A percentile compares a stretch with the other conserved stretches of the same genome.
These are phyloP conservation scores for Myiotriccus ornatus DNA, from an alignment of 2,797 vertebrate species.

Conservation along the genomic window DNA sequence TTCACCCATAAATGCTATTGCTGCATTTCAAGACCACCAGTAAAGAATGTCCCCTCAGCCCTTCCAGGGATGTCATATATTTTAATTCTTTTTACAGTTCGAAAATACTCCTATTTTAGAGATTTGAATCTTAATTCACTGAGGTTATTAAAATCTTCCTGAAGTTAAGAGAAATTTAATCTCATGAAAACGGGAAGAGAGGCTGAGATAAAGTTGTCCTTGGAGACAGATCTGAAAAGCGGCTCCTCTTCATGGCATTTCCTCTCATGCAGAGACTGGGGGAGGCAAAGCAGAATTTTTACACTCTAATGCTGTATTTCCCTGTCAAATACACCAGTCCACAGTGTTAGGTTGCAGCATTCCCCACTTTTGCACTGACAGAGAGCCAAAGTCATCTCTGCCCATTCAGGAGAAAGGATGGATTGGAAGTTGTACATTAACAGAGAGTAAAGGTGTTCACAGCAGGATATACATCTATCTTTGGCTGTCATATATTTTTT, in stretches of 20 bases:
- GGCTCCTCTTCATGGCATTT: neutral
- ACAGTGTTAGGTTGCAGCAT: neutral
- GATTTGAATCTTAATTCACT: neutral
- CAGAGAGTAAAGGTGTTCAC: constrained; percentile 21
- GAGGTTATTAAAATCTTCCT: neutral
- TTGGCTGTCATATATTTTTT: constrained; percentile 28
- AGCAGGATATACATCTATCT: neutral
- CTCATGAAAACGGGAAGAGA: neutral
- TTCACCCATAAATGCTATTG: neutral
- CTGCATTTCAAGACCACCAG: neutral
- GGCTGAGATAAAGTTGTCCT: neutral
- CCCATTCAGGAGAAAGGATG: neutral
- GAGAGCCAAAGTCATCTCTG: neutral
- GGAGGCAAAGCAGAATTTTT: neutral
- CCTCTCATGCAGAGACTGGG: neutral
- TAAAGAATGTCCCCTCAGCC: neutral
- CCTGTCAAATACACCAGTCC: neutral
- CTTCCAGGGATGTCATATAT: neutral
- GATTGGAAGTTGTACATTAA: neutral
- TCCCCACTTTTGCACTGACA: constrained; percentile 1
- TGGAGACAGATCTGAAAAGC: constrained; percentile 1
- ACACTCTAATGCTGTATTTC: neutral
- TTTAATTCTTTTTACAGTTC: neutral
- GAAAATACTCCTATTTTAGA: neutral
- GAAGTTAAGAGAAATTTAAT: neutral